These are phyloP conservation scores for Hippocampus kuda DNA, from an alignment of 2,797 vertebrate species.

Conservation along the genomic window DNA sequence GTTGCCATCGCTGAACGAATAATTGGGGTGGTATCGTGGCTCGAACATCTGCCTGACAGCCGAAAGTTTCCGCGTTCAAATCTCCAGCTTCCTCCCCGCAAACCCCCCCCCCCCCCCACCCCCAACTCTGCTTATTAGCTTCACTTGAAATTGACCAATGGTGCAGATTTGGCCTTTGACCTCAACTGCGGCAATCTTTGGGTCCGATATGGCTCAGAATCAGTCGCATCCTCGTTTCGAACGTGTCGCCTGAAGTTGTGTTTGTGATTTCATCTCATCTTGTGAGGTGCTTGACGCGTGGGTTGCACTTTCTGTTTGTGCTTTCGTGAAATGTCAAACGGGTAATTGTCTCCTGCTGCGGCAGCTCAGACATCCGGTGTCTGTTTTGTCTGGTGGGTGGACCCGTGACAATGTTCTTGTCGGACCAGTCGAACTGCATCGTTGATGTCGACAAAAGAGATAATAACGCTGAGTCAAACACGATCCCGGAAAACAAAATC, in stretches of 20 bases:
- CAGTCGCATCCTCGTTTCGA: not conserved
- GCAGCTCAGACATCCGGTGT: conserved; percentile 1
- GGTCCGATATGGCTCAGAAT: not conserved
- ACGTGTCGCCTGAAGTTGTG: not conserved
- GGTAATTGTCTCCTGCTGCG: not conserved
- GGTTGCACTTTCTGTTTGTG: not conserved
- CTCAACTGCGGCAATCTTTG: not conserved
- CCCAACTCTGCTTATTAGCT: too few species aligned
- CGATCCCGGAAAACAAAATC: not conserved
- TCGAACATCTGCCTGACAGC: too few species aligned
- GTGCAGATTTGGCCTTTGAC: not conserved
- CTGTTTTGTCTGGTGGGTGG: conserved; percentile 40
- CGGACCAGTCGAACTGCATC: conserved; percentile 48
- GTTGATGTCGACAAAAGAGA: conserved; percentile 28
- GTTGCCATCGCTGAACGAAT: too few species aligned
- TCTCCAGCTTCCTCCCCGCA: too few species aligned
- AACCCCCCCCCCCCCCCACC: too few species aligned
- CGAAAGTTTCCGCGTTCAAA: too few species aligned
- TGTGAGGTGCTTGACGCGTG: not conserved
- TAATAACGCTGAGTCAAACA: conserved; percentile 3
- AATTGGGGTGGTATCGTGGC: too few species aligned
- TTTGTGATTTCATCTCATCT: not conserved
- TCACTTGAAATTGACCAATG: too few species aligned
- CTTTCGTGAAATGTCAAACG: not conserved
- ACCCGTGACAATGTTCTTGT: conserved; percentile 28